phyloP scores from a whole-genome alignment of 2,797 vertebrate genomes.

The Crocidura indochinensis region DNA sequence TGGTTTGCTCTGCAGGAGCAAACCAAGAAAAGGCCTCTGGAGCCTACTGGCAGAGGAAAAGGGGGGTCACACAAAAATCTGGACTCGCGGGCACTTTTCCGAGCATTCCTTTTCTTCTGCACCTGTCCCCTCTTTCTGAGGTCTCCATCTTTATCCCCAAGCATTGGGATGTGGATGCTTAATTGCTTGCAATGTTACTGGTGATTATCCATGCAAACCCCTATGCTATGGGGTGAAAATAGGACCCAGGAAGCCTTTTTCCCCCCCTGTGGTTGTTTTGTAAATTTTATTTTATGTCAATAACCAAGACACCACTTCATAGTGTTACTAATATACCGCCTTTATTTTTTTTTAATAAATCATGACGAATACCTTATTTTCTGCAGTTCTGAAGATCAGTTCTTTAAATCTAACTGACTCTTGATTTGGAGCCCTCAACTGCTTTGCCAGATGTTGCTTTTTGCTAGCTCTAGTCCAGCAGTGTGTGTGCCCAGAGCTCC shows the following conservation, averaged over 20 bases:
- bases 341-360: background rate
- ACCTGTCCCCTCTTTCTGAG: slow-evolving; percentile 72
- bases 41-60: slow-evolving; percentile 36
- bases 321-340: slow-evolving; percentile 81
- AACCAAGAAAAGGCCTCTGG: slow-evolving; percentile 16
- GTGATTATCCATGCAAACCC: slow-evolving; percentile 83
- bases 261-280: slow-evolving; percentile 2
- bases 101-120: slow-evolving; percentile 71
- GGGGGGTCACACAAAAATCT: background rate
- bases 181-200: slow-evolving; percentile 66
- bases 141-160: slow-evolving; percentile 68
- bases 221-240: slow-evolving; percentile 66
- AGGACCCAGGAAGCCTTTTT: slow-evolving; percentile 70
- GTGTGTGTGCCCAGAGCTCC: slow-evolving; percentile 71
- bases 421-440: slow-evolving; percentile 75
- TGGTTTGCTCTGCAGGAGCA: background rate
- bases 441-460: slow-evolving; percentile 90
- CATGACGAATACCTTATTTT: slow-evolving; percentile 74
- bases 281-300: slow-evolving; percentile 81
- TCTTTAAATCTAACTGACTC: slow-evolving; percentile 78
- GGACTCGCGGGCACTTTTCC: slow-evolving; percentile 71
- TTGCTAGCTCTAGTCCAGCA: slow-evolving; percentile 77
- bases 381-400: slow-evolving; percentile 75
- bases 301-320: slow-evolving; percentile 78
- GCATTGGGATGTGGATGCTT: slow-evolving; percentile 78